phyloP scores from a whole-genome alignment of 2,797 vertebrate genomes.

The Epinephelus coioides region DNA sequence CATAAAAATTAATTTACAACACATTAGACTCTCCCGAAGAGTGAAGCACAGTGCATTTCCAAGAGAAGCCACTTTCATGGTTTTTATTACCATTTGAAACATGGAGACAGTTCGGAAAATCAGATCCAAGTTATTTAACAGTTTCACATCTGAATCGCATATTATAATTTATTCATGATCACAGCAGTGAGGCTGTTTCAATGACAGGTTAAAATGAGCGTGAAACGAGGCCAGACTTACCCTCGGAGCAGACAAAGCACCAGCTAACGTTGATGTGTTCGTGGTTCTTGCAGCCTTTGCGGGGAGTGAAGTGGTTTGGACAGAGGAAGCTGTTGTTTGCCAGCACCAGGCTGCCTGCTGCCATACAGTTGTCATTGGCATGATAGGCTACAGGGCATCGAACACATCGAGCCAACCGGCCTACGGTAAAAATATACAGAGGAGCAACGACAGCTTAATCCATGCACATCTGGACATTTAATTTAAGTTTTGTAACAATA shows the following conservation, averaged over 20 bases:
- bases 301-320: constrained; percentile 96
- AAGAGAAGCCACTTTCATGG: constrained; percentile 1
- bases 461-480: background rate
- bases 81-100: constrained; percentile 6
- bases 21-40: constrained; percentile 2
- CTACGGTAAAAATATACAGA: constrained; percentile 71
- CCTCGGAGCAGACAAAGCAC: constrained; percentile 99
- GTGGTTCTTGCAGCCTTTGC: constrained; percentile 96
- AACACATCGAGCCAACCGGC: constrained; percentile 96
- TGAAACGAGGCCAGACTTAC: constrained; percentile 73
- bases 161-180: background rate
- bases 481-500: background rate
- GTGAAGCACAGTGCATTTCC: background rate
- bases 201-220: background rate
- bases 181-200: background rate
- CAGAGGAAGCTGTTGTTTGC: constrained; percentile 99
- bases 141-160: background rate
- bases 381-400: constrained; percentile 98
- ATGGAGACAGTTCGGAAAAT: background rate
- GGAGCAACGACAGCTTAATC: background rate
- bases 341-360: constrained; percentile 94
- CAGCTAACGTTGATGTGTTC: constrained; percentile 99
- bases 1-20: constrained; percentile 21
- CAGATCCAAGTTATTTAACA: background rate
- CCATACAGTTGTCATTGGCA: constrained; percentile 96